phyloP scores from a whole-genome alignment of 2,888 invertebrate species.

The Ormyrus nitidulus region DNA sequence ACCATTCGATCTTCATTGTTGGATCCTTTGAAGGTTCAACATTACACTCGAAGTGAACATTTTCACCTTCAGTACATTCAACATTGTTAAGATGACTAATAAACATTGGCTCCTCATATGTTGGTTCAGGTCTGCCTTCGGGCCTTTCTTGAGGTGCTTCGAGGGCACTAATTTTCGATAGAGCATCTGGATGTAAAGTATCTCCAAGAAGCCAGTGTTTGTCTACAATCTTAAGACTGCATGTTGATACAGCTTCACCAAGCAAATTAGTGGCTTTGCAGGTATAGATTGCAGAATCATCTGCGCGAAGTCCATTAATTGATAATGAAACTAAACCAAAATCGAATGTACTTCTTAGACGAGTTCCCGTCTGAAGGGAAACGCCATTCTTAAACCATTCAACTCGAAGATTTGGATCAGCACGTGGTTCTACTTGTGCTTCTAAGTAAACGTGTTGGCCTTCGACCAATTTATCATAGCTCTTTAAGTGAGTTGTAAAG shows the following conservation, averaged over 20 bases:
- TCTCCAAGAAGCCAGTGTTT: slow-evolving; percentile 92
- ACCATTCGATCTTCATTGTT: slow-evolving; percentile 95
- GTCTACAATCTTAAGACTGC: slow-evolving; percentile 92
- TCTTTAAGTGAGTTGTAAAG: slow-evolving; percentile 94
- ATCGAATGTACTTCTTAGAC: slow-evolving; percentile 95
- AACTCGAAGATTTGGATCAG: slow-evolving; percentile 90
- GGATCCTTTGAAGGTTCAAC: slow-evolving; percentile 95
- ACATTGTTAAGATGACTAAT: slow-evolving; percentile 94
- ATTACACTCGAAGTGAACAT: slow-evolving; percentile 92
- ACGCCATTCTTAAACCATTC: slow-evolving; percentile 97
- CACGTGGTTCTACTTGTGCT: slow-evolving; percentile 93
- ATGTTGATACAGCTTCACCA: slow-evolving; percentile 96
- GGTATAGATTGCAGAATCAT: slow-evolving; percentile 96
- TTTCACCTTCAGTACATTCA: slow-evolving; percentile 90
- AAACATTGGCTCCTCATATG: slow-evolving; percentile 91
- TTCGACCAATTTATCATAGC: slow-evolving; percentile 88
- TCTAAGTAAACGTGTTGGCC: slow-evolving; percentile 91
- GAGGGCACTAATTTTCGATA: slow-evolving; percentile 89
- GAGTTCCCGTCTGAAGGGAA: slow-evolving; percentile 89
- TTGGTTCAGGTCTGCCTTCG: slow-evolving; percentile 84
- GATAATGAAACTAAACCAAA: slow-evolving; percentile 96
- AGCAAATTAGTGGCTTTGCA: slow-evolving; percentile 95
- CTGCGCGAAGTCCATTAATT: slow-evolving; percentile 89
- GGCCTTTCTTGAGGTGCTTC: slow-evolving; percentile 86
- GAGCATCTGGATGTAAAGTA: slow-evolving; percentile 91